phyloP scores from a whole-genome alignment of 2,888 invertebrate species.

The Rhorus exstirpatorius region DNA sequence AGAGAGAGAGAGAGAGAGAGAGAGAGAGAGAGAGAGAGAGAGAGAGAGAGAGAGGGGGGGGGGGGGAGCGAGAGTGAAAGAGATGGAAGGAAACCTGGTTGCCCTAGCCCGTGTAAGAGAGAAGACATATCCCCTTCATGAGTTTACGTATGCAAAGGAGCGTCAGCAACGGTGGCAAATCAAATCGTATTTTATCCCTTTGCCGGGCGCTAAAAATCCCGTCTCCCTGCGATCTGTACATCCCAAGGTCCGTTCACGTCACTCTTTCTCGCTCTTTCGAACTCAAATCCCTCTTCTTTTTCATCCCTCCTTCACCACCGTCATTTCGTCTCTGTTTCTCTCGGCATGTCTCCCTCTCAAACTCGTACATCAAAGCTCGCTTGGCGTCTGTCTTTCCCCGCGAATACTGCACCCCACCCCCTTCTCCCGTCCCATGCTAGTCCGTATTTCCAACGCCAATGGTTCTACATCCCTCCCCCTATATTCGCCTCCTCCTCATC shows the following conservation, averaged over 20 bases:
- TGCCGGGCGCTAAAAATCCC: constrained; percentile 81
- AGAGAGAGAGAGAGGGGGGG: constrained; percentile 21
- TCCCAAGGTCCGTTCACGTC: constrained; percentile 66
- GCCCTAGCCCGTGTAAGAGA: constrained; percentile 57
- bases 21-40: background rate
- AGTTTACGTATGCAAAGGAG: constrained; percentile 72
- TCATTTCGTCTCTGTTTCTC: constrained; percentile 70
- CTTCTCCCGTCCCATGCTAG: constrained; percentile 55
- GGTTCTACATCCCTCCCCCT: constrained; percentile 51
- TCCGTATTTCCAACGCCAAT: constrained; percentile 56
- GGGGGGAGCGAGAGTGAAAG: background rate
- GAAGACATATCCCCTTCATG: constrained; percentile 72
- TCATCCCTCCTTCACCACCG: constrained; percentile 50
- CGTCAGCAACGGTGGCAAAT: constrained; percentile 79
- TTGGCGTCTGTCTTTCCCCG: constrained; percentile 82
- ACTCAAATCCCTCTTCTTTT: constrained; percentile 56
- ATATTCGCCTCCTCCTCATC: constrained; percentile 47
- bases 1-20: constrained; percentile 24
- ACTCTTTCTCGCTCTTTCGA: constrained; percentile 53
- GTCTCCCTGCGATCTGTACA: constrained; percentile 74
- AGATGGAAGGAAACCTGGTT: constrained; percentile 41
- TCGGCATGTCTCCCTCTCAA: constrained; percentile 78
- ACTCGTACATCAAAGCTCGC: constrained; percentile 85
- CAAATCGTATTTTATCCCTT: constrained; percentile 85
- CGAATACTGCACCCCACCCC: constrained; percentile 72